Base-by-base conservation (phyloP, 1,140 invertebrate species). In the Drosophila equinoxialis region DNA sequence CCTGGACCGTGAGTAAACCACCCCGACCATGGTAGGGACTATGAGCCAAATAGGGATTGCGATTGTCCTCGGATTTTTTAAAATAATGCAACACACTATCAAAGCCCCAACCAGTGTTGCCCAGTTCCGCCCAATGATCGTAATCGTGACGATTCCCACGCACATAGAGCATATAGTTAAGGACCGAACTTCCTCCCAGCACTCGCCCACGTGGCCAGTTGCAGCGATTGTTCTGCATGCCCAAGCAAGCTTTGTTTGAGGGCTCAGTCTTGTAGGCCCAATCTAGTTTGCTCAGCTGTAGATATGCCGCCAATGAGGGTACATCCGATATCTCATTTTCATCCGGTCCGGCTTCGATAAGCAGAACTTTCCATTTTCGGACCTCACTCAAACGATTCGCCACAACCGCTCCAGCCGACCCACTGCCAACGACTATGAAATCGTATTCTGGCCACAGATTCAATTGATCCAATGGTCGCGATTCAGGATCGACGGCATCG, bases 91-190 rank as follows among this genome's bases (percentile, higher is more conserved):
- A 91, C 0, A 97, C 96, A 45, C 97, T 94, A n/a, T 96, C 93
- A 92, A 97, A 99, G 1, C 96, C 95, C 98, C 98, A 99, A 7
- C 97, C 96, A 0, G 94, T 93, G 86, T 98, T 97, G 0, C 98
- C 98, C 26, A 95, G 81, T 10, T 95, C 94, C 68, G 97, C 96
- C 98, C 98, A 99, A 33, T 95, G 93, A 86, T 99, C 97, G 85
- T 98, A 99, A 87, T 99, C 98, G 37, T 94, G 93, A 74, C 93
- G 94, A 92, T 95, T 94, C 55, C 96, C 98, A 72, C 98, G 93
- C 6, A 92, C 97, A 91, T 99, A 99, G 0, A 98, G 94, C 98
- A 99, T 98, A 79, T 98, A 98, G 91, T 99, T 99, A 0, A 99
- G 93, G 0, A 97, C 97, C 54, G 96, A 97, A 1, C 96, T 97